Evolutionary conservation across 2,888 invertebrate species (phyloP).

Genomic region (Caenorhabditis zanzibari): DNA sequence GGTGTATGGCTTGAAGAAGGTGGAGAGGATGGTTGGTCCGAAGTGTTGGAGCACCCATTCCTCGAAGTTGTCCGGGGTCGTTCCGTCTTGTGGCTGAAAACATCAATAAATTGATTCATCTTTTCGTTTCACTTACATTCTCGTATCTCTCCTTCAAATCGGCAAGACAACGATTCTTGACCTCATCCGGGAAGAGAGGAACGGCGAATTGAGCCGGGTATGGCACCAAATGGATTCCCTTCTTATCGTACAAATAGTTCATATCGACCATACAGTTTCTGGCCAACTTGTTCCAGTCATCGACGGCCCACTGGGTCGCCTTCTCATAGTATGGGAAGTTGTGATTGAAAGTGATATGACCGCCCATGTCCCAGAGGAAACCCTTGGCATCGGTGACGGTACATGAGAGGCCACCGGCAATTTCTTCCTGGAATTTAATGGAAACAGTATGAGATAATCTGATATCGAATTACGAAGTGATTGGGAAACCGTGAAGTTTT

Average conservation of each 20-base stretch:
- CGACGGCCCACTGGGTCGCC: conserved; percentile 82
- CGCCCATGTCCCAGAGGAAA: conserved; percentile 84
- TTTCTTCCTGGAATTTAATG: conserved; percentile 64
- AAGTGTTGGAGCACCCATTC: conserved; percentile 83
- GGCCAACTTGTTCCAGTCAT: conserved; percentile 82
- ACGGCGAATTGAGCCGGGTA: conserved; percentile 83
- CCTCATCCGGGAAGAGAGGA: conserved; percentile 80
- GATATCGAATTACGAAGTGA: not conserved
- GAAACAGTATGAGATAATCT: not conserved
- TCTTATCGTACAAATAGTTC: conserved; percentile 80
- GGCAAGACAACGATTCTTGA: conserved; percentile 78
- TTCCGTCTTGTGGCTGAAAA: conserved; percentile 56
- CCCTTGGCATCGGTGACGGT: conserved; percentile 82
- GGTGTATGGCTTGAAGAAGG: conserved; percentile 83
- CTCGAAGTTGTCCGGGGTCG: conserved; percentile 79
- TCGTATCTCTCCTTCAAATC: conserved; percentile 82
- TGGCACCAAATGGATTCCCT: conserved; percentile 81
- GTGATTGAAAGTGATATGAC: conserved; percentile 83
- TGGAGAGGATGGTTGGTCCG: conserved; percentile 81
- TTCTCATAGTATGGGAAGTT: conserved; percentile 83
- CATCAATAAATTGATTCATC: too few relatives aligned
- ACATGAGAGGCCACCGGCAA: conserved; percentile 82
- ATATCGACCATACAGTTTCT: conserved; percentile 83
- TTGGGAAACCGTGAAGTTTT: too few relatives aligned
- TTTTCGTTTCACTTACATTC: conserved; percentile 67